Conservation (phyloP, 2,113 vertebrate genomes). For the Amblyornis subalaris region DNA sequence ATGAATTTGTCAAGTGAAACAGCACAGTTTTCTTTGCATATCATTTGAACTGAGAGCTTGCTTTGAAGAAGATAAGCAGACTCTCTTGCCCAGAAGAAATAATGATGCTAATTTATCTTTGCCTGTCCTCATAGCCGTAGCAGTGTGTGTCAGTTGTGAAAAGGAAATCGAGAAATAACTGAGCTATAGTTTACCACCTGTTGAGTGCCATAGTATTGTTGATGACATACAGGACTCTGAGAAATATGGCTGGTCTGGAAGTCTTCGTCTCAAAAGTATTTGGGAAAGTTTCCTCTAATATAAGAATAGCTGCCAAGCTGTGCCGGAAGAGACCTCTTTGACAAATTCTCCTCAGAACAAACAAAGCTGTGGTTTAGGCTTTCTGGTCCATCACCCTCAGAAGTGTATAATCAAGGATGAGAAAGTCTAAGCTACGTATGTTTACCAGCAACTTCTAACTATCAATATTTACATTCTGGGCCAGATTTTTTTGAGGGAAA, state of each 20-base stretch:
- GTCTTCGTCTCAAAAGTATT: neutral
- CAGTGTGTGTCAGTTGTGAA: neutral
- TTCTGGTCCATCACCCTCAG: neutral
- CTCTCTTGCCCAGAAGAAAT: slow-evolving; percentile 51
- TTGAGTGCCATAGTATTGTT: neutral
- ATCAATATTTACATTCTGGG: neutral
- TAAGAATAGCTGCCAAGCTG: neutral
- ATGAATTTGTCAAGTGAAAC: slow-evolving; percentile 68
- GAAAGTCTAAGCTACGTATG: neutral
- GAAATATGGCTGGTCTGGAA: neutral
- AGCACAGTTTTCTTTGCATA: slow-evolving; percentile 55
- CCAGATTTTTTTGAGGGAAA: neutral
- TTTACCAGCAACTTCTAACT: neutral
- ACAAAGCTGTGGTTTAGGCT: neutral
- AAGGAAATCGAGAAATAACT: slow-evolving; percentile 47
- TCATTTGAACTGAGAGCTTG: slow-evolving; percentile 61
- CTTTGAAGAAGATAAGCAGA: slow-evolving; percentile 64
- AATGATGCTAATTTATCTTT: slow-evolving; percentile 69
- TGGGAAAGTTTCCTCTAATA: neutral
- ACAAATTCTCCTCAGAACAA: neutral
- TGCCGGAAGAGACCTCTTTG: neutral
- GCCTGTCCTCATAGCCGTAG: slow-evolving; percentile 22
- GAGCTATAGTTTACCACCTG: neutral
- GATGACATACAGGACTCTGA: neutral
- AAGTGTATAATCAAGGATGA: neutral